Conservation (phyloP, 2,797 vertebrate genomes). For the Emys orbicularis region DNA sequence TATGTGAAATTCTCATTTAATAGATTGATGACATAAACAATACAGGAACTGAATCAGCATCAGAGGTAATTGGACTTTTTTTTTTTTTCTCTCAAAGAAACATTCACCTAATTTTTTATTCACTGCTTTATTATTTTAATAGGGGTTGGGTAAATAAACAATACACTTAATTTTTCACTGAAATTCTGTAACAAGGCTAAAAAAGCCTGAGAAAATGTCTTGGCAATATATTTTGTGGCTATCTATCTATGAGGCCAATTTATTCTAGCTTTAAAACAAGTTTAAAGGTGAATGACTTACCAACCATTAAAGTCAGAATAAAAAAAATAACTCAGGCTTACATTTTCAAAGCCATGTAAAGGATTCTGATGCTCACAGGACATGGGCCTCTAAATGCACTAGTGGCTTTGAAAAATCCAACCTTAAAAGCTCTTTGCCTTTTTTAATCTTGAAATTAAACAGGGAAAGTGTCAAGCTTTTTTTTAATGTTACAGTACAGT, state of each 20-base stretch:
- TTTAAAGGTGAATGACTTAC: not conserved
- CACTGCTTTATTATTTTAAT: constrained; percentile 53
- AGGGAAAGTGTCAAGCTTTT: not conserved
- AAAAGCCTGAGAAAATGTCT: not conserved
- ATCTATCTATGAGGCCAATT: not conserved
- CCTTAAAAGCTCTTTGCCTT: constrained; percentile 68
- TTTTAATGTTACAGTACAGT: not conserved
- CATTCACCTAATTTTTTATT: constrained; percentile 79
- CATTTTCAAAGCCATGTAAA: not conserved
- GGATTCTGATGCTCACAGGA: not conserved
- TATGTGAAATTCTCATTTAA: constrained; percentile 88
- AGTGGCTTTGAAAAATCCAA: constrained; percentile 15
- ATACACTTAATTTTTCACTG: not conserved
- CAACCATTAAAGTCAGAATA: not conserved
- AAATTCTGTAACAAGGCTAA: not conserved
- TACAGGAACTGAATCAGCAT: constrained; percentile 85
- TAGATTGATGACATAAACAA: constrained; percentile 89
- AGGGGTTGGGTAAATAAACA: constrained; percentile 50
- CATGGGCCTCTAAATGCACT: not conserved
- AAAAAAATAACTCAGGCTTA: not conserved
- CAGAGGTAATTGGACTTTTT: constrained; percentile 85
- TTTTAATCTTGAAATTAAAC: constrained; percentile 37
- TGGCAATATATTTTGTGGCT: not conserved
- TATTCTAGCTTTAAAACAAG: not conserved
- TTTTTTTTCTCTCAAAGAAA: constrained; percentile 71